Base-by-base conservation (phyloP, 1,140 invertebrate genomes). In the Cotesia vestalis region DNA sequence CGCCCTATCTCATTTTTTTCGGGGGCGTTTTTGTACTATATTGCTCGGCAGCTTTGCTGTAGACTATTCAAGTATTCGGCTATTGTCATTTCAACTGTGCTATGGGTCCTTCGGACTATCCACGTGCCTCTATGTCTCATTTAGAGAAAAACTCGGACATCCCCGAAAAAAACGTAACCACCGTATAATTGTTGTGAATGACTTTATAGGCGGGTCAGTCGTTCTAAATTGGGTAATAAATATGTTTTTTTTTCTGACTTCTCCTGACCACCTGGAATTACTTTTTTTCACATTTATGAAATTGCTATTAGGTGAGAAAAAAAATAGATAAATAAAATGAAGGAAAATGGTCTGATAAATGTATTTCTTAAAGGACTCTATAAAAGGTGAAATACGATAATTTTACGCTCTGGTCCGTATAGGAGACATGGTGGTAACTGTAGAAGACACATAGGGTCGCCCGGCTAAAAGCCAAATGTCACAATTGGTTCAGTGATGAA, bases 121-220 rank as follows among this genome's bases (percentile, higher is more conserved):
- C 60, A 61, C 60, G 60, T 61, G 60, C 17, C 60, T 36, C 17
- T 34, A 83, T 78, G 79, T 84, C 83, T 83, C 81, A 83, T 79
- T 84, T 83, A 78, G 71, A 73, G 73, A 76, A 79, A 79, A 82
- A 77, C 36, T 51, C 63, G 80, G 75, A 82, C 81, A 81, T 79
- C 81, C 73, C 72, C 72, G 71, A 38, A 46, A 40, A 40, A 67
- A 40, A 55, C 76, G 78, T 64, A 72, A 71, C 76, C 76, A 79
- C 77, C 78, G 77, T 73, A 76, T 81, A 82, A 83, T 82, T 77
- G 77, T n/a, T 73, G 78, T 71, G 60, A 72, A 52, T 12, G n/a
- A 40, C 63, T 20, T 57, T 27, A 61, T 61, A 27, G 60, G 60
- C 20, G 60, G 60, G 1, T 8, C 11, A 6, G 9, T 34, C 4